These are phyloP conservation scores for Cheilosia impressa DNA, from an alignment of 2,888 invertebrate species.

Conservation along the genomic window DNA sequence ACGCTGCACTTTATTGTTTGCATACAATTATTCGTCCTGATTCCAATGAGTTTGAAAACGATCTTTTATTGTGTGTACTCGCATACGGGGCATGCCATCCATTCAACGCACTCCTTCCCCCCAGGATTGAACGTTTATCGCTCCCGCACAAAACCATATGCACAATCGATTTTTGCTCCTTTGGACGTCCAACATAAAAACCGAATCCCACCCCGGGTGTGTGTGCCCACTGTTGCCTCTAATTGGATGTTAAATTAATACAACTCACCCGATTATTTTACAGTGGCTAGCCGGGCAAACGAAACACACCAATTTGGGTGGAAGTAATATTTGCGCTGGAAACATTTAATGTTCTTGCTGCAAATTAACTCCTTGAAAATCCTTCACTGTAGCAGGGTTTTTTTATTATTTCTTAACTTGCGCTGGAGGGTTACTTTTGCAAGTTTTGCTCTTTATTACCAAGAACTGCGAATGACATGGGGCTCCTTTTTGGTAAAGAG, in stretches of 20 bases:
- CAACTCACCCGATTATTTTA: conserved; percentile 24
- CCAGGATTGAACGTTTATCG: not conserved
- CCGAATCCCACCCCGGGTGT: not conserved
- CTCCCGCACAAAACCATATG: conserved; percentile 7
- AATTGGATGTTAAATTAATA: conserved; percentile 59
- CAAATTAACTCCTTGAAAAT: conserved; percentile 27
- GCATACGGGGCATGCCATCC: not conserved
- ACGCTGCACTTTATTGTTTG: conserved; percentile 28
- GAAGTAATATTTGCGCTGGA: conserved; percentile 26
- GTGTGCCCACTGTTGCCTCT: not conserved
- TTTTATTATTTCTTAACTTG: not conserved
- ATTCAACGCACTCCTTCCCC: not conserved
- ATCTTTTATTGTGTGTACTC: not conserved
- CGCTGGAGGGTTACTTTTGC: conserved; percentile 30
- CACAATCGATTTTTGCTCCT: conserved; percentile 28
- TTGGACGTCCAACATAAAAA: not conserved
- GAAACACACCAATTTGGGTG: conserved; percentile 31
- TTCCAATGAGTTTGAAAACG: conserved; percentile 30
- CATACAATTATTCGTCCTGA: conserved; percentile 49
- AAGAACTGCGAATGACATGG: conserved; percentile 35
- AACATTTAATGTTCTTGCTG: conserved; percentile 11
- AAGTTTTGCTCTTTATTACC: conserved; percentile 37
- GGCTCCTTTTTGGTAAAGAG: conserved; percentile 22
- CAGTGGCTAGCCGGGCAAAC: conserved; percentile 15
- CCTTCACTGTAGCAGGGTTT: not conserved